Evolutionary conservation across 2,113 vertebrate genomes (phyloP), one percentile per base, ranked within the genome.

Genomic region (Anhinga rufa): DNA sequence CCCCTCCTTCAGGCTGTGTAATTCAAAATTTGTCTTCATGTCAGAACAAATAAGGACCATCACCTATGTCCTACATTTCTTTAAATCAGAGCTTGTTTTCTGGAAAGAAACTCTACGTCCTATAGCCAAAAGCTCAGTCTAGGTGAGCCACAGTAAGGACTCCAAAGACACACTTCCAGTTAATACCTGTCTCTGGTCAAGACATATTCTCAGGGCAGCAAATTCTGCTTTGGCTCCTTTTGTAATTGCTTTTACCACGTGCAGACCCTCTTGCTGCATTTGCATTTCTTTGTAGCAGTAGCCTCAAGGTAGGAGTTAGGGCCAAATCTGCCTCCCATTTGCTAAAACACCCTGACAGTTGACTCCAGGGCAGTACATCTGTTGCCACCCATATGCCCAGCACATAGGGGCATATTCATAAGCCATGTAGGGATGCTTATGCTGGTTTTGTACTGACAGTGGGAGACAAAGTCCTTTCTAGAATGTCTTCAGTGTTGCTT

Each of bases 371-470:
- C n/a, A 54, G 57, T 24, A 19, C 2, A 17, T 71, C 65, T 72
- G 36, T 62, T 55, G 14, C n/a, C 17, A 52, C 22, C 16, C 3
- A 1, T 42, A 19, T 31, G 32, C 13, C n/a, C 38, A 69, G 15
- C 34, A 15, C 10, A 1, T 24, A 8, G 19, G 19, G 18, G 2
- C 5, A 7, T 0, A 2, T 3, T 79, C 28, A 57, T 12, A 0
- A 2, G 15, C 34, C 40, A 31, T 1, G 6, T 4, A 28, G 18
- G 20, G 34, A 19, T 76, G 16, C 11, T 76, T 65, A 10, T 36
- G 22, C 5, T 83, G 31, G 5, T 65, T 80, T 57, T 83, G 19
- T 44, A 10, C 13, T 61, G 49, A 32, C 7, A 29, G 44, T 11
- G 40, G 46, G 36, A 90, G 31, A 76, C 48, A 65, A 83, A 49